Evolutionary conservation across 2,797 vertebrate genomes (phyloP), one percentile per base, ranked within the genome.

Genomic region (Hylomyscus alleni): DNA sequence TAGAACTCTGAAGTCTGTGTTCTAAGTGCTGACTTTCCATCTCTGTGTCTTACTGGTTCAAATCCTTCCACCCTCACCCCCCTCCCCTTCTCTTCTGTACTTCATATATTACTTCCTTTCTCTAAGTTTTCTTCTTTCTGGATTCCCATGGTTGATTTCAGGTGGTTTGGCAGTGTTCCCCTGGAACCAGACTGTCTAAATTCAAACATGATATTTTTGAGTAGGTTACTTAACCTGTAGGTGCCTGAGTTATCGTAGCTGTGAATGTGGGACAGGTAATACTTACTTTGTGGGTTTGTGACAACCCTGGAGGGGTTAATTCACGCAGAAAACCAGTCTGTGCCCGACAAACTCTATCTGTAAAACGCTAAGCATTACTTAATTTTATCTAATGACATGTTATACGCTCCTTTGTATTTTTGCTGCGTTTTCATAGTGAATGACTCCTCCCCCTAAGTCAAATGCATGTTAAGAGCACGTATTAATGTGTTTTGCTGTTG

Each of bases 341-440:
- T 56, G 76, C 9, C 34, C 69, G 62, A 44, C 4, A 20, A 1
- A 4, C 4, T 34, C 2, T 34, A 1, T 62, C 81, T 95, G 31
- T 65, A 19, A 78, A 40, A 50, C 83, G 52, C 89, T 93, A 91
- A 56, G 58, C 78, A 67, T 86, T 65, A 58, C 20, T 89, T 90
- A 67, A 54, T 4, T 92, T 92, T 84, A 40, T 44, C 52, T 72
- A n/a, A 40, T 60, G 52, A 13, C 40, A 76, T 83, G 29, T 91
- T 80, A 69, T 58, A 44, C 47, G 15, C 11, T 14, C 17, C 11
- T 11, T 62, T 90, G 15, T 69, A 40, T 85, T 95, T 97, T 91
- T 95, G 62, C 91, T 77, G 47, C 3, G n/a, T 1, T 84, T 44
- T 34, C 3, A 11, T 65, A 47, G 9, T 6, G 2, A 29, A 6